phyloP scores from a whole-genome alignment of 2,797 vertebrate genomes.

The Phalloptychus januarius region DNA sequence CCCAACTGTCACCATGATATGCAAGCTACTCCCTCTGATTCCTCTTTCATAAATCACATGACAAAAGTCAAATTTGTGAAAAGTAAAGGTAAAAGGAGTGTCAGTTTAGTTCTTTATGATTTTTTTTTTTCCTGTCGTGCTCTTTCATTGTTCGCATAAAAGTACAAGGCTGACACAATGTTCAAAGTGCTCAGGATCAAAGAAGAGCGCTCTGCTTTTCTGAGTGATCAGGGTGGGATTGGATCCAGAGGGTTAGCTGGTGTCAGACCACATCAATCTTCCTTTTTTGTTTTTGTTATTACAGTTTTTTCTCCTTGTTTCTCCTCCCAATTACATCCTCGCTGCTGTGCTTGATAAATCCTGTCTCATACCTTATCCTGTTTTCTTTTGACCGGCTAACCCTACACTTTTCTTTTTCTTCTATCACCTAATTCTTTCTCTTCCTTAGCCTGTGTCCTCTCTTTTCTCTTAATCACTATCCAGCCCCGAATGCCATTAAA shows the following conservation, averaged over 20 bases:
- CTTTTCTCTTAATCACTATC: conserved; percentile 25
- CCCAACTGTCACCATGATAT: neutral
- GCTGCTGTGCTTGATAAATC: conserved; percentile 28
- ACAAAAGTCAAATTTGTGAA: conserved; percentile 27
- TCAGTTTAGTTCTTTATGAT: conserved; percentile 42
- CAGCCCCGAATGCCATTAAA: conserved; percentile 28
- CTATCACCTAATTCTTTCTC: conserved; percentile 7
- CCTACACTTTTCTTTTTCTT: conserved; percentile 16
- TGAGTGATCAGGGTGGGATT: conserved; percentile 66
- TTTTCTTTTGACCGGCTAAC: conserved; percentile 9
- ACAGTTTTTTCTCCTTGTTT: conserved; percentile 36
- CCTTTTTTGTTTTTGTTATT: conserved; percentile 29
- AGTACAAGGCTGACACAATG: conserved; percentile 74
- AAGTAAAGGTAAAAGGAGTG: conserved; percentile 37
- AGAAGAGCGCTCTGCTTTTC: conserved; percentile 63
- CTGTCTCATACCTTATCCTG: conserved; percentile 3
- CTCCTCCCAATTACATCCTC: conserved; percentile 25
- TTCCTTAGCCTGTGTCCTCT: conserved; percentile 12
- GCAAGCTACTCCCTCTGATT: neutral
- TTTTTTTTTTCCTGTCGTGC: conserved; percentile 21
- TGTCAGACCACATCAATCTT: conserved; percentile 61
- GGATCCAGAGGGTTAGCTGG: conserved; percentile 65
- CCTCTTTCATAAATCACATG: conserved; percentile 41
- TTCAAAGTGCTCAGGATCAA: conserved; percentile 83
- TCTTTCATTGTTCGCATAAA: conserved; percentile 65